Percentiles rank a stretch among this genome's conserved stretches.
Conservation (phyloP, 2,888 invertebrate genomes). For the Dorcus parallelipipedus region DNA sequence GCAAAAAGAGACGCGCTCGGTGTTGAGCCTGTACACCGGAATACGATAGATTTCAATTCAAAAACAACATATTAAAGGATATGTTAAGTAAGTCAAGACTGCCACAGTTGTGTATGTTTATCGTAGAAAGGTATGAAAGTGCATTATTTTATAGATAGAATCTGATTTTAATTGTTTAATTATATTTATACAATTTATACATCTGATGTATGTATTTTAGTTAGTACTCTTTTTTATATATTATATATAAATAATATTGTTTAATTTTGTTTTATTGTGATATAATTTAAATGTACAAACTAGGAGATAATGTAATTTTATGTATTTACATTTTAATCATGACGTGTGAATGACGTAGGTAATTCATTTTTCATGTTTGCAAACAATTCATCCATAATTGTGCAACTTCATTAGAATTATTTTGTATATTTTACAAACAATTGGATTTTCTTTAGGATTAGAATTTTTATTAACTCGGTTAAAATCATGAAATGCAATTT, state of each 20-base stretch:
- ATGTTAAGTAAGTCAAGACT: background rate
- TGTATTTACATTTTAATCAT: background rate
- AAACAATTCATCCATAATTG: too few species aligned
- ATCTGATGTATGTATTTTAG: background rate
- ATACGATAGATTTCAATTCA: conserved; percentile 59
- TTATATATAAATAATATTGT: conserved; percentile 5
- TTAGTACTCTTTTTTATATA: conserved; percentile 2
- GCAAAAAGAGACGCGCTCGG: conserved; percentile 90
- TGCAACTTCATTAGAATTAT: too few species aligned
- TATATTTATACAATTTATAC: background rate
- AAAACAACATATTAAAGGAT: background rate
- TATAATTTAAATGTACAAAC: conserved; percentile 14
- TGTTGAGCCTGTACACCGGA: conserved; percentile 87
- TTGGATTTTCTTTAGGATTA: too few species aligned
- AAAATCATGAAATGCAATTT: too few species aligned
- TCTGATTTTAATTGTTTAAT: conserved; percentile 1
- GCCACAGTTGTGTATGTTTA: background rate
- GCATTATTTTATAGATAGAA: background rate
- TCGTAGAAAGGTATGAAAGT: background rate
- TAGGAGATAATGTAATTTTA: background rate
- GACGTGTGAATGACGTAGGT: too few species aligned
- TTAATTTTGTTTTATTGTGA: conserved; percentile 11
- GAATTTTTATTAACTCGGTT: too few species aligned
- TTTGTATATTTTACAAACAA: too few species aligned
- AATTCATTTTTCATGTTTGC: too few species aligned